Conservation (phyloP, 2,797 vertebrate genomes). For the Ciconia nigra region DNA sequence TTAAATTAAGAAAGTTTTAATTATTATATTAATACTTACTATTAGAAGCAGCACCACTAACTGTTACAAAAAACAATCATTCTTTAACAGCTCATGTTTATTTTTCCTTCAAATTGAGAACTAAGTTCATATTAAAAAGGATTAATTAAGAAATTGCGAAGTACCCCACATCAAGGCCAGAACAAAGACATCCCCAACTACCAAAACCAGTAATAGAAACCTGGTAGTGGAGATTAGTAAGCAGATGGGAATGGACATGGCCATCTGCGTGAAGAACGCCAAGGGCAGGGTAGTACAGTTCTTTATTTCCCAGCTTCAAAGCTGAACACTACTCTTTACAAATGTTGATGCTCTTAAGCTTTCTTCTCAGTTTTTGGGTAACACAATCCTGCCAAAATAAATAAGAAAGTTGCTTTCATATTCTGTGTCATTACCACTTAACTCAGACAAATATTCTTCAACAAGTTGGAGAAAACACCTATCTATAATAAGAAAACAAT, state of each 20-base stretch:
- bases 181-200: not conserved
- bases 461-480: not conserved
- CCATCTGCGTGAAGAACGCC: not conserved
- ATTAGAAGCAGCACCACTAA: not conserved
- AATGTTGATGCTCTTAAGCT: not conserved
- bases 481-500: not conserved
- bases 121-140: not conserved
- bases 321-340: not conserved
- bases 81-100: not conserved
- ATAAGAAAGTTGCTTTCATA: not conserved
- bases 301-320: not conserved
- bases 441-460: not conserved
- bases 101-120: not conserved
- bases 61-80: not conserved
- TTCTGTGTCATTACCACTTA: not conserved
- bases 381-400: not conserved
- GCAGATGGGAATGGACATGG: fast-evolving
- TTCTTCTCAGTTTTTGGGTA: not conserved
- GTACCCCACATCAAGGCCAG: not conserved
- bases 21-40: not conserved
- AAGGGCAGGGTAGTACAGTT: not conserved
- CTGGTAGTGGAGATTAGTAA: not conserved
- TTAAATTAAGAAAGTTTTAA: not conserved
- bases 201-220: not conserved
- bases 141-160: not conserved